A percentile compares a stretch with the other conserved stretches of the same genome.
Evolutionary conservation across 2,888 invertebrate species (phyloP).

Genomic region (Prosopocoilus inquinatus): DNA sequence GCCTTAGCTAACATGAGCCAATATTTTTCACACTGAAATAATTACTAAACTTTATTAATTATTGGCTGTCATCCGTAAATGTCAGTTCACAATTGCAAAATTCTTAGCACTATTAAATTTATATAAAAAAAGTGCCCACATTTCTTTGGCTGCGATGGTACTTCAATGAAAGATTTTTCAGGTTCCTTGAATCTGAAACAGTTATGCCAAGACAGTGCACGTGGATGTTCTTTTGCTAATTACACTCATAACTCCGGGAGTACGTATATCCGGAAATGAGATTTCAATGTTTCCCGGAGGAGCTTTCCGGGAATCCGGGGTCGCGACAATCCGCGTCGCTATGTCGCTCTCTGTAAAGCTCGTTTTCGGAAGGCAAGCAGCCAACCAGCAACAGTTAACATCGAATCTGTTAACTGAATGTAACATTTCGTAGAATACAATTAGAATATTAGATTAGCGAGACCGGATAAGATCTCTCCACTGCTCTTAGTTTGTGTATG

Average conservation of each 20-base stretch:
- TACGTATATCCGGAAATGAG: conserved; percentile 49
- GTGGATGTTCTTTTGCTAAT: conserved; percentile 43
- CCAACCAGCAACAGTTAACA: conserved; percentile 47
- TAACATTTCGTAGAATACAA: conserved; percentile 53
- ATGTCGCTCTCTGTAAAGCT: conserved; percentile 20
- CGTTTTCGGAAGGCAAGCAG: conserved; percentile 17
- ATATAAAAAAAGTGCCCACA: no score
- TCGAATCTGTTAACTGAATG: conserved; percentile 52
- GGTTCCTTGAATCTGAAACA: no score
- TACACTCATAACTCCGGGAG: conserved; percentile 39
- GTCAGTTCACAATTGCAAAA: no score
- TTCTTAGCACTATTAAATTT: no score
- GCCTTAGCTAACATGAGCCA: no score
- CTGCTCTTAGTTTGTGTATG: conserved; percentile 36
- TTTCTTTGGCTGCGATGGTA: no score
- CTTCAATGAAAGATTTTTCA: no score
- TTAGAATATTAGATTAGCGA: conserved; percentile 54
- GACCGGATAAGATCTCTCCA: conserved; percentile 44
- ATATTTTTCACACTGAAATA: no score
- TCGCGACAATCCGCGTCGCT: not conserved
- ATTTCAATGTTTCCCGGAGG: conserved; percentile 53
- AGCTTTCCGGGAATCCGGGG: conserved; percentile 40
- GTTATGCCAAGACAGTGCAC: not conserved
- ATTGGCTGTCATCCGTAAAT: no score
- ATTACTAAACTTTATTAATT: no score